A percentile compares a stretch with the other conserved stretches of the same genome.
Conservation (phyloP, 2,113 vertebrate genomes). For the Prochilodus magdalenae region DNA sequence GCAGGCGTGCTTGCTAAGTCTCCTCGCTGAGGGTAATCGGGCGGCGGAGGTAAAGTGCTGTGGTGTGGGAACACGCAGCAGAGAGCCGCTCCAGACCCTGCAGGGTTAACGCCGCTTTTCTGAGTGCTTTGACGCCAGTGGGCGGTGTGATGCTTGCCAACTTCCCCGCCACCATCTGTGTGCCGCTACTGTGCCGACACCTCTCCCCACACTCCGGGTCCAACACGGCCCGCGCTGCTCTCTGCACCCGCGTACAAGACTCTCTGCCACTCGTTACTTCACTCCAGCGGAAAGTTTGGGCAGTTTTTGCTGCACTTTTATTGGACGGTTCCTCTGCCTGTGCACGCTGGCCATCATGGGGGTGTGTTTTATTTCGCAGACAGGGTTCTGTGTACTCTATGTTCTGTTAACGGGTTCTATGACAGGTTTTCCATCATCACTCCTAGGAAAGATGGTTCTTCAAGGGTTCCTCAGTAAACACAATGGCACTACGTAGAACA, state of each 20-base stretch:
- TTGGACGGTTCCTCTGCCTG: background rate
- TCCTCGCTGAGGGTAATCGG: background rate
- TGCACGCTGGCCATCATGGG: background rate
- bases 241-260: background rate
- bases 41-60: background rate
- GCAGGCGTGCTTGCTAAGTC: background rate
- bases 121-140: constrained; percentile 58
- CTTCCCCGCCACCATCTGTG: constrained; percentile 57
- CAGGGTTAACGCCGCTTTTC: constrained; percentile 58
- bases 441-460: no score
- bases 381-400: no score
- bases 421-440: no score
- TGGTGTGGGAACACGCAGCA: background rate
- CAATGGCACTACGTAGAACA: no score
- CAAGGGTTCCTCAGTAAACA: no score
- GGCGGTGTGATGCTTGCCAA: constrained; percentile 56
- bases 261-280: no score
- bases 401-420: no score
- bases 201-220: constrained; percentile 27
- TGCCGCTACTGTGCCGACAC: constrained; percentile 41
- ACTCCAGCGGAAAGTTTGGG: background rate
- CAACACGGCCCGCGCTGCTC: constrained; percentile 19
- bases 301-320: constrained; percentile 24
- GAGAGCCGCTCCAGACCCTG: constrained; percentile 16
- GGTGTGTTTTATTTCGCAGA: no score